Conservation (phyloP, 2,888 invertebrate genomes). For the Eilema sororculum region DNA sequence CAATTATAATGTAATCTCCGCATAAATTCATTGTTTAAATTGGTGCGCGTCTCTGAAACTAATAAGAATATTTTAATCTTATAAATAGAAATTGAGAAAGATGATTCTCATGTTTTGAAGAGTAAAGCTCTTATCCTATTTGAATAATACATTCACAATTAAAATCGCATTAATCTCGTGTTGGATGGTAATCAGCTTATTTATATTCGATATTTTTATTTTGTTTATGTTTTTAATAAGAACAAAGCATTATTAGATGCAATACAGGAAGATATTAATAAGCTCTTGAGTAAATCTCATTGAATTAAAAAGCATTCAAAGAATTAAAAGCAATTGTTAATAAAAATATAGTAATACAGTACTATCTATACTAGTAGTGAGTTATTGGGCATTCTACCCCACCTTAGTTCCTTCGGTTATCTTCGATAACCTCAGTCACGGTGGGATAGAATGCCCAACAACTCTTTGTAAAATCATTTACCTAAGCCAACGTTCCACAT, state of each 20-base stretch:
- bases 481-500: no score
- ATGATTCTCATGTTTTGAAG: not conserved
- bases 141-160: slow-evolving; percentile 12
- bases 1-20: slow-evolving; percentile 26
- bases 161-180: slow-evolving; percentile 9
- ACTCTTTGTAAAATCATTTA: no score
- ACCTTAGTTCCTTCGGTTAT: no score
- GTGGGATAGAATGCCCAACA: no score
- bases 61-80: slow-evolving; percentile 26
- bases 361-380: no score
- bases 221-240: not conserved
- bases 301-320: not conserved
- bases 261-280: not conserved
- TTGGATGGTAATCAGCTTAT: not conserved
- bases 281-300: not conserved
- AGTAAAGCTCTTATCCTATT: not conserved
- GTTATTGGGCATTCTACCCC: no score
- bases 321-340: no score
- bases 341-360: no score
- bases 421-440: no score
- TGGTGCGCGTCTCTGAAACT: slow-evolving; percentile 21
- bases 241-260: not conserved
- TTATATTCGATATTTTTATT: not conserved
- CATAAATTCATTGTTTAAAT: slow-evolving; percentile 25
- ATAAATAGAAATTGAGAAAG: not conserved